phyloP scores from a whole-genome alignment of 2,113 vertebrate species.

The Urocitellus parryii region DNA sequence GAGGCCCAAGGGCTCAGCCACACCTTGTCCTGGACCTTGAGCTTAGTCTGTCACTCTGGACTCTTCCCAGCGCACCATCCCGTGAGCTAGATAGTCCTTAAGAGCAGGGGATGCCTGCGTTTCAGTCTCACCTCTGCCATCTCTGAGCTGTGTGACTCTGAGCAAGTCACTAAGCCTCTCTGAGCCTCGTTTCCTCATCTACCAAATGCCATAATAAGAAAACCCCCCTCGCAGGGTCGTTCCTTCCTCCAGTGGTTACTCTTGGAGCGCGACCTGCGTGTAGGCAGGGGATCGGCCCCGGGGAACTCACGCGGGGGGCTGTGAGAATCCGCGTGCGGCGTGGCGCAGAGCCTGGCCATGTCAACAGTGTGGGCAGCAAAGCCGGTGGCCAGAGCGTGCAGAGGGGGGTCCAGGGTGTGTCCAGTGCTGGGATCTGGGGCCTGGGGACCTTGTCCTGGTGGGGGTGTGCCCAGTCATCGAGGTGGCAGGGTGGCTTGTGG shows the following conservation, averaged over 20 bases:
- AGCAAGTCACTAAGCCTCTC: slow-evolving; percentile 25
- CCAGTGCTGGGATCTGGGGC: no score
- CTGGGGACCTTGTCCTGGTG: no score
- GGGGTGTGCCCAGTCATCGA: not conserved
- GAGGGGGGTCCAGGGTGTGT: no score
- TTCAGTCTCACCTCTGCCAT: not conserved
- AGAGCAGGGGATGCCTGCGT: not conserved
- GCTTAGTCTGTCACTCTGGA: not conserved
- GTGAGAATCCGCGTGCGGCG: not conserved
- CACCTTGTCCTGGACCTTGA: not conserved
- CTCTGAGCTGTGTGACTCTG: slow-evolving; percentile 29
- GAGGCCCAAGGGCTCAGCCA: fast-evolving
- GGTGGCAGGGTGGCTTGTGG: not conserved
- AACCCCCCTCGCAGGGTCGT: not conserved
- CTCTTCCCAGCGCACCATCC: not conserved
- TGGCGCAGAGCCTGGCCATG: not conserved
- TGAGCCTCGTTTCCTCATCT: not conserved
- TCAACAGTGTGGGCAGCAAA: no score
- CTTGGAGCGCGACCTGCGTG: fast-evolving
- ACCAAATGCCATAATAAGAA: not conserved
- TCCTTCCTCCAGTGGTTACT: not conserved
- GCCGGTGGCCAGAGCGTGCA: no score
- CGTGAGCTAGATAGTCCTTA: not conserved
- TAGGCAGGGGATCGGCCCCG: not conserved
- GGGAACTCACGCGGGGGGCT: not conserved